phyloP scores from a whole-genome alignment of 1,140 invertebrate species.

The Solenopsis invicta region DNA sequence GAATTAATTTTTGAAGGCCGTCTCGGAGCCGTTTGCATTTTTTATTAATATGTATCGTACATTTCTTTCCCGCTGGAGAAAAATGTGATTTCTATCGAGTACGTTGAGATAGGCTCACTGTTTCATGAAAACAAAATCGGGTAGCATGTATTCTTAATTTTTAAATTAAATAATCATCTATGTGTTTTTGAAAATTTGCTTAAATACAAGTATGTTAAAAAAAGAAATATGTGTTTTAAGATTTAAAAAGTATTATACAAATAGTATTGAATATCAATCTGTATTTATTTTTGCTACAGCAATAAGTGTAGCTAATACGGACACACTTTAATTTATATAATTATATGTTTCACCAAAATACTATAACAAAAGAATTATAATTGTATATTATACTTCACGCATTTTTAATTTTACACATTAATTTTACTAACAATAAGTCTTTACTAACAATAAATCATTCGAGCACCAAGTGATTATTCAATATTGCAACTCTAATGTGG shows the following conservation, averaged over 20 bases:
- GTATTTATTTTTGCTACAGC: background rate
- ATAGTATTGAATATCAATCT: background rate
- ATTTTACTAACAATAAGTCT: background rate
- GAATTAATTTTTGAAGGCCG: conserved; percentile 59
- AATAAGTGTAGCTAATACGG: background rate
- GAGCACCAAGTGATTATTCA: background rate
- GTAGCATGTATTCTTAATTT: background rate
- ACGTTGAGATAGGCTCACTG: background rate
- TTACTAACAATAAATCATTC: background rate
- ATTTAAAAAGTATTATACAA: background rate
- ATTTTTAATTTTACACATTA: background rate
- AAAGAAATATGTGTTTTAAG: background rate
- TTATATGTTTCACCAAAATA: background rate
- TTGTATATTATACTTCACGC: background rate
- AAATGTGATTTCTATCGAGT: background rate
- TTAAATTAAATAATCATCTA: background rate
- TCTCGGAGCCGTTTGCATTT: background rate
- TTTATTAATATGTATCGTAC: conserved; percentile 33
- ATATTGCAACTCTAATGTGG: background rate
- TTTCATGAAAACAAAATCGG: background rate
- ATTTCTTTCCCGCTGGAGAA: background rate
- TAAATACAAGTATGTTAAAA: too few species aligned
- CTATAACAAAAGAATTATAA: background rate
- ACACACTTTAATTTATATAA: background rate
- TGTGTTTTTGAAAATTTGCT: background rate